Base-by-base conservation (phyloP, 2,888 invertebrate genomes). In the Chymomyza caudatula region DNA sequence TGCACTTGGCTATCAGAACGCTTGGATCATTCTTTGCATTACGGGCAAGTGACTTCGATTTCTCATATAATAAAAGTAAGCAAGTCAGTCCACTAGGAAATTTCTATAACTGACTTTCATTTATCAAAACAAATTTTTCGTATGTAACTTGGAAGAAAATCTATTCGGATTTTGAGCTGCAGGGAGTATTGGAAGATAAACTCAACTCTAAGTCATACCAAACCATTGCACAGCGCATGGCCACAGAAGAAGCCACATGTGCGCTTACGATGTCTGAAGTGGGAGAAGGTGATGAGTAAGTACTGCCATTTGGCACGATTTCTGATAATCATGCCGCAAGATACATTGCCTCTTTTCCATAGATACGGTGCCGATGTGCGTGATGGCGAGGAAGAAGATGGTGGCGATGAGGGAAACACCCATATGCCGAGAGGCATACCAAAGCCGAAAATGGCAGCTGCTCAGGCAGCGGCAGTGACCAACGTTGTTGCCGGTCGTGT, bases 161-260 rank as follows among this genome's bases (percentile, higher is more conserved):
- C 91, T 98, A 98, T 92, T 97, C 98, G 55, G 99, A 99, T 92
- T 99, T 99, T 91, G 99, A 99, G 92, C 93, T 99, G 68, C 99
- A 99, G 92, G 99, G 99, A 76, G 98, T 99, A 52, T 97, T 97
- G 91, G 98, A 99, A 88, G 98, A 98, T 90, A 97, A 97, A 90
- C 92, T 99, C 65, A 98, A 98, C 92, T 97, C 97, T 71, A 98
- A 98, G 92, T 94, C 94, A 78, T 99, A 99, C 92, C 96, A 97
- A 92, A 95, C 94, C 69, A 96, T 99, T 81, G 95, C 96, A 65
- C 95, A 96, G 80, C 93, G 99, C 83, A 96, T 99, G 95, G 97
- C 98, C 91, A 97, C 99, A 20, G 98, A 98, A 90, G 98, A 98
- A 91, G 97, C 97, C 60, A 96, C 97, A 4, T 96, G 97, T 92